These are phyloP conservation scores for Ctenopoma multispine DNA, from an alignment of 2,797 vertebrate genomes.

Conservation along the genomic window DNA sequence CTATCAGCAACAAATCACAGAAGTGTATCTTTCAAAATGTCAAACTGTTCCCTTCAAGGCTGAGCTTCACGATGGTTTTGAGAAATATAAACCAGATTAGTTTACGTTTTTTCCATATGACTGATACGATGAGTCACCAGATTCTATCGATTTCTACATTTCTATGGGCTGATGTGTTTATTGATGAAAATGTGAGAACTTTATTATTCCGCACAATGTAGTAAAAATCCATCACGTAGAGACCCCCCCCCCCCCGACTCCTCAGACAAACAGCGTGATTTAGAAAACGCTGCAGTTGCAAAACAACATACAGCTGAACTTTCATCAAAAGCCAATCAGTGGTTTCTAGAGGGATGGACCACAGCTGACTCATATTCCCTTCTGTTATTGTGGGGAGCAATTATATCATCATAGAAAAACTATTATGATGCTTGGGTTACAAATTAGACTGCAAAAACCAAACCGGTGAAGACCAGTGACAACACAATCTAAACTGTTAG, in stretches of 20 bases:
- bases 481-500: slow-evolving; percentile 35
- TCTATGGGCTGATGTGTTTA: slow-evolving; percentile 46
- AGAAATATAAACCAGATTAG: slow-evolving; percentile 33
- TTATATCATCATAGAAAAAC: slow-evolving; percentile 53
- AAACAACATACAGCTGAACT: slow-evolving; percentile 40
- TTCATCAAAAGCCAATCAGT: slow-evolving; percentile 58
- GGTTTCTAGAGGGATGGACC: slow-evolving; percentile 51
- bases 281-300: slow-evolving; percentile 33
- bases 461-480: slow-evolving; percentile 32
- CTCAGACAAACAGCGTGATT: slow-evolving; percentile 36
- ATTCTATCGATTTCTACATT: slow-evolving; percentile 20
- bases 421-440: slow-evolving; percentile 56
- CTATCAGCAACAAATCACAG: slow-evolving; percentile 12
- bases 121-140: slow-evolving; percentile 56
- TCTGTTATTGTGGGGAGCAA: slow-evolving; percentile 53
- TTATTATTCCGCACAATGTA: slow-evolving; percentile 38
- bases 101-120: slow-evolving; percentile 39
- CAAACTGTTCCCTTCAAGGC: slow-evolving; percentile 34
- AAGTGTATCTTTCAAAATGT: slow-evolving; percentile 34
- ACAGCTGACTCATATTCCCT: slow-evolving; percentile 58
- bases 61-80: slow-evolving; percentile 31
- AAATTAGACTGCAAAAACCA: slow-evolving; percentile 45
- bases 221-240: slow-evolving; percentile 23
- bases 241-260: neutral
- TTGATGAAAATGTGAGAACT: slow-evolving; percentile 43